Base-by-base conservation (phyloP, 2,113 vertebrate genomes). In the Oxygymnocypris stewartii region DNA sequence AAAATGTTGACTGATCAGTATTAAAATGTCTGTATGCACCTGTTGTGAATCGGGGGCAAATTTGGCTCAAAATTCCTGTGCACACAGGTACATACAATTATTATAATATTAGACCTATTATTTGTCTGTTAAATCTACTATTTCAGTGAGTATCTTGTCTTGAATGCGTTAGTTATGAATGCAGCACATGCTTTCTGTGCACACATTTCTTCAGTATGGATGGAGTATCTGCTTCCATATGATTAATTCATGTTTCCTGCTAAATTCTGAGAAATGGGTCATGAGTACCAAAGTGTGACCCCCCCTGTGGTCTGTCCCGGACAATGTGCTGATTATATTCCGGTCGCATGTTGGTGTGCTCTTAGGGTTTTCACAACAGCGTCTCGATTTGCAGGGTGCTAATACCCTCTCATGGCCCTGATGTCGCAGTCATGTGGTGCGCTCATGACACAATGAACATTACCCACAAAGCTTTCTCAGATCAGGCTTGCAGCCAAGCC, bases 261-360 rank as follows among this genome's bases (percentile, higher is more conserved):
- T 81, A 86, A 77, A 85, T 84, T 87, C 75, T 84, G 76, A 87
- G 63, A 87, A 87, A 69, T 63, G 71, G 79, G 77, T 86, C 78
- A 87, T 77, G 76, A 57, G 69, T 76, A 35, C 25, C 57, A 23
- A 11, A 44, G 51, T 65, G 74, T 79, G 40, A 84, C 82, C 79
- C 73, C 3, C 74, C 47, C n/a, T 35, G 73, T 79, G 54, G 84
- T 85, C 84, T 69, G 67, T 44, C 71, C 80, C 77, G 73, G 88
- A 91, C 88, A 90, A 89, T 88, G 87, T 88, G 85, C 80, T 84
- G 87, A 88, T 91, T 90, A 88, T 91, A 74, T 74, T 84, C 47
- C 69, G 31, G 16, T 74, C 23, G 31, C 2, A 35, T 23, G 47
- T 74, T 74, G 49, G 49, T 54, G 65, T 74, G 67, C 82, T 84